phyloP scores from a whole-genome alignment of 2,113 vertebrate species.

The Xyrauchen texanus region DNA sequence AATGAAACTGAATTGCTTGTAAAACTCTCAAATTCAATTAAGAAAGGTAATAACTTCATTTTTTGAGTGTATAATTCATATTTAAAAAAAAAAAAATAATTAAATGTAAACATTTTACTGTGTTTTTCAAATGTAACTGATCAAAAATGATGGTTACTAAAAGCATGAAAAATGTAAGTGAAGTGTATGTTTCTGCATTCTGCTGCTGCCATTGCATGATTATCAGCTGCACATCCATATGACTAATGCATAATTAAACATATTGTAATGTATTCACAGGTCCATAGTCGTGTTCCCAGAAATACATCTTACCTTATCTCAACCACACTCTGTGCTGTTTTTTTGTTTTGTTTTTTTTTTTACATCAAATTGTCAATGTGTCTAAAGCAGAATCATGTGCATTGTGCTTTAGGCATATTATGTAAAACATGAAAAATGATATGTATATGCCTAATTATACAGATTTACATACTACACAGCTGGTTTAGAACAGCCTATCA shows the following conservation, averaged over 20 bases:
- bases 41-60: too few relatives aligned
- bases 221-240: constrained; percentile 1
- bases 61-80: too few relatives aligned
- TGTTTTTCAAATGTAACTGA: too few relatives aligned
- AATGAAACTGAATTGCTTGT: too few relatives aligned
- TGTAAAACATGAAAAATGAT: constrained; percentile 18
- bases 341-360: too few relatives aligned
- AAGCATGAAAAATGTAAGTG: background rate
- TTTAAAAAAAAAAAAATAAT: too few relatives aligned
- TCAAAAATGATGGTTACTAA: background rate
- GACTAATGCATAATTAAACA: constrained; percentile 20
- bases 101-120: too few relatives aligned
- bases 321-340: background rate
- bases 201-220: background rate
- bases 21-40: too few relatives aligned
- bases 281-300: background rate
- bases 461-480: constrained; percentile 4
- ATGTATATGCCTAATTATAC: background rate
- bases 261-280: background rate
- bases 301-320: constrained; percentile 15
- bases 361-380: background rate
- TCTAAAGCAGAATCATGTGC: background rate
- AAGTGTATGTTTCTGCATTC: background rate
- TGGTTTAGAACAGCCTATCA: background rate
- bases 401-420: background rate